Percentiles rank a stretch among this genome's conserved stretches.
Conservation (phyloP, 2,113 vertebrate genomes). For the Orthonyx spaldingii region DNA sequence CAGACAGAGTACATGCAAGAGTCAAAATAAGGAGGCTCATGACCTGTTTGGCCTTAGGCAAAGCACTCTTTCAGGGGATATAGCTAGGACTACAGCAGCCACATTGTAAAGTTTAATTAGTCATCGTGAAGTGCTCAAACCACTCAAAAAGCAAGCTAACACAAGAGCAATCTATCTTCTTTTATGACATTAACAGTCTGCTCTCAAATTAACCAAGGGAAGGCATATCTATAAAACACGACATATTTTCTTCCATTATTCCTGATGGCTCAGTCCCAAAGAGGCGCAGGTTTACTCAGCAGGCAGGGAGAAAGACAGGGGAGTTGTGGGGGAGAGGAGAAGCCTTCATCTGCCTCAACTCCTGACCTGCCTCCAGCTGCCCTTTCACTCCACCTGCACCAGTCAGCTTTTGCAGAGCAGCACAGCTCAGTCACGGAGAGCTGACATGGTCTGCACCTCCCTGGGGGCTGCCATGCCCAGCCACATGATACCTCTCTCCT, state of each 20-base stretch:
- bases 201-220: background rate
- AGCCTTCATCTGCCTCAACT: background rate
- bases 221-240: background rate
- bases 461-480: background rate
- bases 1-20: background rate
- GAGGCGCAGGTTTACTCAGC: background rate
- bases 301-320: background rate
- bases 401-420: background rate
- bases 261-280: background rate
- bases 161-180: background rate
- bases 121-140: background rate
- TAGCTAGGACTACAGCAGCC: background rate
- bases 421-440: background rate
- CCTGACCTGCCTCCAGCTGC: background rate
- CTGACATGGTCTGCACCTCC: background rate
- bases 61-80: background rate
- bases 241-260: background rate
- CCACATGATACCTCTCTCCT: background rate
- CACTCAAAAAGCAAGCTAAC: constrained; percentile 4
- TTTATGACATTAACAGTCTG: background rate
- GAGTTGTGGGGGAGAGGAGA: background rate
- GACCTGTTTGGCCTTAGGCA: background rate
- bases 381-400: background rate
- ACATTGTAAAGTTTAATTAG: constrained; percentile 14
- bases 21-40: background rate